phyloP scores from a whole-genome alignment of 2,888 invertebrate genomes.

The Creontiades dilutus region DNA sequence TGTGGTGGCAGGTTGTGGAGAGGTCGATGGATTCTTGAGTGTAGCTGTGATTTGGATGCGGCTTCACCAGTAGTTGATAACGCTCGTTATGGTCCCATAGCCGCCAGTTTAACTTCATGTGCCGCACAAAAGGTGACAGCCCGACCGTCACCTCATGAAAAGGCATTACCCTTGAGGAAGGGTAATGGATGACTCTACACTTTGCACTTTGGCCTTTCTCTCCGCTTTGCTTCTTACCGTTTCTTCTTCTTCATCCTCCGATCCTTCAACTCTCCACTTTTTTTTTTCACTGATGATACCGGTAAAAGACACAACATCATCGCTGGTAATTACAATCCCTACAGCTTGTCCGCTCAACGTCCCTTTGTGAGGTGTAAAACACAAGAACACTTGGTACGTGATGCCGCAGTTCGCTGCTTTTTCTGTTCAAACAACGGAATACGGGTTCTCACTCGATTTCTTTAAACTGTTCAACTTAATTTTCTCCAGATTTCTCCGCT shows the following conservation, averaged over 20 bases:
- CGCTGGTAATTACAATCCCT: slow-evolving; percentile 63
- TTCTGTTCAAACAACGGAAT: background rate
- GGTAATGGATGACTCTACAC: slow-evolving; percentile 66
- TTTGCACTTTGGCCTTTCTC: slow-evolving; percentile 67
- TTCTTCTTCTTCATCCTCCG: slow-evolving; percentile 28
- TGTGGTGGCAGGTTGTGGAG: slow-evolving; percentile 17
- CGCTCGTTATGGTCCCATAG: slow-evolving; percentile 29
- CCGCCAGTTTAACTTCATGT: slow-evolving; percentile 18
- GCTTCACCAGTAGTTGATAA: slow-evolving; percentile 24
- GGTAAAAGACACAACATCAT: slow-evolving; percentile 62
- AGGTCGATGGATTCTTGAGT: slow-evolving; percentile 3
- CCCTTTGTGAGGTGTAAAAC: slow-evolving; percentile 10
- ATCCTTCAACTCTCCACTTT: background rate
- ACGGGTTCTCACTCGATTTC: background rate
- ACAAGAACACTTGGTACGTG: background rate
- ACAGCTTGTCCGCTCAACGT: slow-evolving; percentile 9
- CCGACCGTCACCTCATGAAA: slow-evolving; percentile 48
- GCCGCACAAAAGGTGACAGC: slow-evolving; percentile 50
- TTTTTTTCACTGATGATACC: slow-evolving; percentile 54
- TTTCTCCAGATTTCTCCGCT: background rate
- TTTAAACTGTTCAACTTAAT: background rate
- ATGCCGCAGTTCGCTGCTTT: slow-evolving; percentile 10
- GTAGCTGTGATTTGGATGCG: slow-evolving; percentile 12
- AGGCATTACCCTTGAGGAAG: slow-evolving; percentile 8
- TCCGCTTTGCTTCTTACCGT: slow-evolving; percentile 37